A percentile compares a stretch with the other conserved stretches of the same genome.
phyloP scores from a whole-genome alignment of 2,113 vertebrate species.

The Grus americana region DNA sequence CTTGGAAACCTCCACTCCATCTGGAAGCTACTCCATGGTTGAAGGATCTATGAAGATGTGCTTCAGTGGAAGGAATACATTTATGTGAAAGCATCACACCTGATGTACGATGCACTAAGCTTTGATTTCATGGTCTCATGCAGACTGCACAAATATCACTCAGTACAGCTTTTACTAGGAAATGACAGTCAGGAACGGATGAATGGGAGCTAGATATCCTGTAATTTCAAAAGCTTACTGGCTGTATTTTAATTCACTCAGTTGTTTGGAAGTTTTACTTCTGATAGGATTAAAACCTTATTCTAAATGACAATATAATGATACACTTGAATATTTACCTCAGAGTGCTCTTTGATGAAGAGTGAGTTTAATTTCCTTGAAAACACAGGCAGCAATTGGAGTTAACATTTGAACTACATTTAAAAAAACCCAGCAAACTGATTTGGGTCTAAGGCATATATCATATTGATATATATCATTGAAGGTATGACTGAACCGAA shows the following conservation, averaged over 20 bases:
- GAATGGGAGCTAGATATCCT: background rate
- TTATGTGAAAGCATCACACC: conserved; percentile 39
- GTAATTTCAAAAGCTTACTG: conserved; percentile 8
- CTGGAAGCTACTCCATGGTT: conserved; percentile 49
- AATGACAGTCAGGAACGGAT: conserved; percentile 18
- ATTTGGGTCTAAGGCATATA: background rate
- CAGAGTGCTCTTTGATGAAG: background rate
- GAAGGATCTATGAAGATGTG: conserved; percentile 28
- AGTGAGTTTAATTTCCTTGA: background rate
- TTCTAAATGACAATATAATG: background rate
- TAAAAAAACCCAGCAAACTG: background rate
- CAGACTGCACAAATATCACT: conserved; percentile 53
- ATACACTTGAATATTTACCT: background rate
- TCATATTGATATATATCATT: background rate
- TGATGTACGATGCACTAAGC: background rate
- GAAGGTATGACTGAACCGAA: background rate
- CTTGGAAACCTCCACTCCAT: conserved; percentile 32
- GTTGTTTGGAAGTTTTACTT: conserved; percentile 4
- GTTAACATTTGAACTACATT: background rate
- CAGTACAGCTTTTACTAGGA: conserved; percentile 1
- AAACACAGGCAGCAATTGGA: background rate
- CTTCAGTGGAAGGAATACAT: conserved; percentile 43
- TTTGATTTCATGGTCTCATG: conserved; percentile 63
- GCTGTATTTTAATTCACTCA: background rate
- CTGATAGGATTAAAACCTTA: background rate